These are phyloP conservation scores for Schizothorax lantsangensis DNA, from an alignment of 2,797 vertebrate genomes.

Conservation along the genomic window DNA sequence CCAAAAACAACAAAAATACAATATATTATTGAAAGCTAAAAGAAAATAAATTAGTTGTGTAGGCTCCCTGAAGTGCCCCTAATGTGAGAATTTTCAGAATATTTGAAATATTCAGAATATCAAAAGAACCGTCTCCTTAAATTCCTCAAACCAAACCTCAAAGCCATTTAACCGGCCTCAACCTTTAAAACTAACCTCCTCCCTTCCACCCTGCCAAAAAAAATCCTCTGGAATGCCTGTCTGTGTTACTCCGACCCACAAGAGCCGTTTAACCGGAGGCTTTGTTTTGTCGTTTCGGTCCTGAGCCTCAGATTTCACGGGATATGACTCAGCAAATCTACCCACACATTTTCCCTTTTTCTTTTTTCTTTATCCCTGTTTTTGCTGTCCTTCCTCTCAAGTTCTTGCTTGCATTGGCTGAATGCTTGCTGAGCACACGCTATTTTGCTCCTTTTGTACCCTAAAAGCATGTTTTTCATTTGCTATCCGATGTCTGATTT, in stretches of 20 bases:
- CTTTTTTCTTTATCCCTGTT: slow-evolving; percentile 26
- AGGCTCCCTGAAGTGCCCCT: neutral
- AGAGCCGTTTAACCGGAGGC: slow-evolving; percentile 8
- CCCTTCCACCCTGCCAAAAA: neutral
- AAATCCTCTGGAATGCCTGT: slow-evolving; percentile 9
- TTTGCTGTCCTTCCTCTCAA: slow-evolving; percentile 50
- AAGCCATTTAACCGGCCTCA: neutral
- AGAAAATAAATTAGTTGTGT: neutral
- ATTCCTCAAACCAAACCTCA: slow-evolving; percentile 18
- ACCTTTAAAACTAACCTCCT: neutral
- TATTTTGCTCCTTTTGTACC: slow-evolving; percentile 34
- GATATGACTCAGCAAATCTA: slow-evolving; percentile 69
- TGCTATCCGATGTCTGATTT: neutral
- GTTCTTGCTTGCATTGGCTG: slow-evolving; percentile 51
- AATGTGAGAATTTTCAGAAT: neutral
- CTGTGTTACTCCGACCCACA: slow-evolving; percentile 5
- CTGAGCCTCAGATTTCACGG: slow-evolving; percentile 58
- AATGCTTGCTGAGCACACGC: slow-evolving; percentile 53
- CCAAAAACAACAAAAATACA: neutral
- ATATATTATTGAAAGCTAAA: neutral
- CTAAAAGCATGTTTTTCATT: slow-evolving; percentile 28
- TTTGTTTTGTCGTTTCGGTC: slow-evolving; percentile 42
- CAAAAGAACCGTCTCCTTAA: neutral
- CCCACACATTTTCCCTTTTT: slow-evolving; percentile 37
- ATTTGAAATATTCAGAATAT: neutral